Conservation (phyloP, 2,888 invertebrate species). For the Acanthopleura granulata region DNA sequence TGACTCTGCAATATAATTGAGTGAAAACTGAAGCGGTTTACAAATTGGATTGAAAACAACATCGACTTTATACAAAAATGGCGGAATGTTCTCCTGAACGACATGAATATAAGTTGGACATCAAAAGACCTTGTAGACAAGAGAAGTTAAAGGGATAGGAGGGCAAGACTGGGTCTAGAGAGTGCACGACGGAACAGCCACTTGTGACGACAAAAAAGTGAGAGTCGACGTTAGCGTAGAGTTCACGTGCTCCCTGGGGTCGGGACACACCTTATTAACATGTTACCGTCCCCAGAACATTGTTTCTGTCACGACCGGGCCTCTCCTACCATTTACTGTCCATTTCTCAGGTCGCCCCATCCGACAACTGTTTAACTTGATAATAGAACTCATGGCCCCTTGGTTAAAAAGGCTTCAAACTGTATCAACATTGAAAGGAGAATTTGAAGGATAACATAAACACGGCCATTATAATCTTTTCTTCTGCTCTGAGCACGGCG, state of each 20-base stretch:
- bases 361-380: slow-evolving; percentile 10
- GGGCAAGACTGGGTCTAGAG: too few relatives aligned
- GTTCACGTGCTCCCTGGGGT: neutral
- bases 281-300: neutral
- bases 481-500: neutral
- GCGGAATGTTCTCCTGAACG: too few relatives aligned
- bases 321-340: neutral
- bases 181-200: too few relatives aligned
- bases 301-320: neutral
- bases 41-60: too few relatives aligned
- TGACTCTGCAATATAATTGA: too few relatives aligned
- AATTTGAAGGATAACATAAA: slow-evolving; percentile 2
- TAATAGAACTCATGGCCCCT: neutral
- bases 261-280: slow-evolving; percentile 12
- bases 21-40: too few relatives aligned
- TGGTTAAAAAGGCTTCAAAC: neutral
- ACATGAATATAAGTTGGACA: too few relatives aligned
- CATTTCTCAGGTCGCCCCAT: neutral
- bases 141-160: too few relatives aligned
- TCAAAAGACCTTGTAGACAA: too few relatives aligned
- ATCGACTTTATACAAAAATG: too few relatives aligned
- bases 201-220: too few relatives aligned
- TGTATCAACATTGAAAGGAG: neutral
- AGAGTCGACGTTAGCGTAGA: too few relatives aligned
- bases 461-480: slow-evolving; percentile 5